Conservation (phyloP, 1,140 invertebrate genomes). For the Scaptomyza hsui region DNA sequence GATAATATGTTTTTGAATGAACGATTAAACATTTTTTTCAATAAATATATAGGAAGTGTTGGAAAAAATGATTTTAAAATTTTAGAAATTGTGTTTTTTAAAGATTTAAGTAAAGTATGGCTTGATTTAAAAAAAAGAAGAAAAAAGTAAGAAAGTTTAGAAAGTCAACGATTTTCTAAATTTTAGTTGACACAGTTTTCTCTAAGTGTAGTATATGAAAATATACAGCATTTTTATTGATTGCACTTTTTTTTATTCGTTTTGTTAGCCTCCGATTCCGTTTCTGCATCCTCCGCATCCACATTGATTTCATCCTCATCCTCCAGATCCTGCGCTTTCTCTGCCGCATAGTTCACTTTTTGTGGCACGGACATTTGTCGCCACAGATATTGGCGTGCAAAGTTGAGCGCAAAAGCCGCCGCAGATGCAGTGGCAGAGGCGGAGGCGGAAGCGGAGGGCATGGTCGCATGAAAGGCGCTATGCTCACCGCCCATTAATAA, state of each 20-base stretch:
- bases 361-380: constrained; percentile 58
- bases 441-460: constrained; percentile 22
- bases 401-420: constrained; percentile 84
- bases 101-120: too few relatives aligned
- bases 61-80: too few relatives aligned
- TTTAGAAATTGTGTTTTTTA: too few relatives aligned
- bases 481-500: constrained; percentile 92
- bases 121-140: background rate
- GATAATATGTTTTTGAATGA: too few relatives aligned
- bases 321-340: constrained; percentile 75
- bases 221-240: constrained; percentile 8
- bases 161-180: background rate
- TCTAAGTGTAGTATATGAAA: background rate
- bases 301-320: constrained; percentile 90
- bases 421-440: constrained; percentile 59
- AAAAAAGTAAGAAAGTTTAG: background rate
- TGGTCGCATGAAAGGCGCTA: constrained; percentile 91
- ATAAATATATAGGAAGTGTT: too few relatives aligned
- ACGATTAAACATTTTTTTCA: too few relatives aligned
- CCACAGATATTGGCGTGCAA: constrained; percentile 84
- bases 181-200: background rate
- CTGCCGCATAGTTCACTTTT: background rate
- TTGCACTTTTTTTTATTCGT: constrained; percentile 32
- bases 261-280: constrained; percentile 33
- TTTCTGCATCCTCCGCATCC: constrained; percentile 63